Evolutionary conservation across 2,888 invertebrate species (phyloP), one percentile per base, ranked within the genome.

Genomic region (Automeris io): DNA sequence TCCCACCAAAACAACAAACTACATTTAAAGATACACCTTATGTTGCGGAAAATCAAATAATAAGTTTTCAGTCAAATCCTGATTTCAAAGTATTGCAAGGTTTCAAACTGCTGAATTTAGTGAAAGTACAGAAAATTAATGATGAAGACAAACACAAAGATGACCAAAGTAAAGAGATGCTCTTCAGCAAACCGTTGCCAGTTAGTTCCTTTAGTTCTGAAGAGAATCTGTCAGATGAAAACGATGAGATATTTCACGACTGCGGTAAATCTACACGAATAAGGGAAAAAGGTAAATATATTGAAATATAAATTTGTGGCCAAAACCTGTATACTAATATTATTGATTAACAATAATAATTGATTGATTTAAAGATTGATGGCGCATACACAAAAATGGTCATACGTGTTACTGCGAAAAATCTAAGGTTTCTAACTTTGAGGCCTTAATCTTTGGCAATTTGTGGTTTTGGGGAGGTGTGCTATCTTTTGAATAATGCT

Each of bases 51-150:
- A 75, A 70, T 37, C 70, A 72, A 41, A 71, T 72, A 1, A 63
- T 83, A 13, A 74, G 55, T 42, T 82, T 73, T 35, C 73, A 75
- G 33, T 70, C 83, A 0, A 73, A 73, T 29, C 85, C 83, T 25
- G 70, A 83, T 50, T 86, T 83, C 37, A 71, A 79, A 49, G 75
- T 80, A 2, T 47, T 85, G 24, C 68, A 79, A 59, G 76, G 77
- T 16, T 85, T 81, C 46, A 85, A 83, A 59, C 66, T 85, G 1
- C 54, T 77, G 13, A 80, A 83, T 52, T 61, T 83, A 41, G 54
- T 61, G 21, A 58, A 56, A 34, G 67, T 63, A 41, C 76, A 37
- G 1, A 29, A 23, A 18, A 26, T 7, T 12, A 26, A 6, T 7
- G 6, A n/a, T n/a, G 21, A 38, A 11, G 18, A 38, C 9, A 47